phyloP scores from a whole-genome alignment of 2,113 vertebrate genomes.

The Otis tarda region DNA sequence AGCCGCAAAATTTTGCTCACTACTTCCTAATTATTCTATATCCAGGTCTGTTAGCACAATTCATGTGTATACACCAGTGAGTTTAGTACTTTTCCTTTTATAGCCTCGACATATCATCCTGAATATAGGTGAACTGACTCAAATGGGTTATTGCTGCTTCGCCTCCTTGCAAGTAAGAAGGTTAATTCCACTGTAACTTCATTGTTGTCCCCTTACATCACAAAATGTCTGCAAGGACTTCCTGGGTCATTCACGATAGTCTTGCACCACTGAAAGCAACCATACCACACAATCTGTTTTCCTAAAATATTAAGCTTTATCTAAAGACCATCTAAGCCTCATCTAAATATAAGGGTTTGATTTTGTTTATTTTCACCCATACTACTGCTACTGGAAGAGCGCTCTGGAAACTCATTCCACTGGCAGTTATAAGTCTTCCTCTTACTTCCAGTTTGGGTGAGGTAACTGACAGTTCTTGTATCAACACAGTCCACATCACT shows the following conservation, averaged over 20 bases:
- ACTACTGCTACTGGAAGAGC: background rate
- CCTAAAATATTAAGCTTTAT: background rate
- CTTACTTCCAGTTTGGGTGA: background rate
- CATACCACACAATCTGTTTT: background rate
- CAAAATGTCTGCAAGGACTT: background rate
- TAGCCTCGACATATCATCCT: background rate
- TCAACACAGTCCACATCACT: background rate
- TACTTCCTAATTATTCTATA: constrained; percentile 13
- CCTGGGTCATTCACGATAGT: background rate
- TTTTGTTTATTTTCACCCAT: background rate
- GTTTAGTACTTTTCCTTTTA: constrained; percentile 51
- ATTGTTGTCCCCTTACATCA: background rate
- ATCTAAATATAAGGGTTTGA: background rate
- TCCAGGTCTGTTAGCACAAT: background rate
- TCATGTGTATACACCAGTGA: background rate
- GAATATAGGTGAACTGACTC: constrained; percentile 31
- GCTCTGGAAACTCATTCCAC: background rate
- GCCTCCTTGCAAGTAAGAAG: background rate
- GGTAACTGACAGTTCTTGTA: background rate
- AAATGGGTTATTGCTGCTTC: constrained; percentile 22
- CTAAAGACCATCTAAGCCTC: background rate
- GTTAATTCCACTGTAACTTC: background rate
- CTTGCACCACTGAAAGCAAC: background rate
- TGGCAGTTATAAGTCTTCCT: background rate
- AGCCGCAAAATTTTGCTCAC: background rate